These are phyloP conservation scores for Zoanthus sansibaricus DNA, from an alignment of 92 coral and sea anemone species.

Conservation along the genomic window DNA sequence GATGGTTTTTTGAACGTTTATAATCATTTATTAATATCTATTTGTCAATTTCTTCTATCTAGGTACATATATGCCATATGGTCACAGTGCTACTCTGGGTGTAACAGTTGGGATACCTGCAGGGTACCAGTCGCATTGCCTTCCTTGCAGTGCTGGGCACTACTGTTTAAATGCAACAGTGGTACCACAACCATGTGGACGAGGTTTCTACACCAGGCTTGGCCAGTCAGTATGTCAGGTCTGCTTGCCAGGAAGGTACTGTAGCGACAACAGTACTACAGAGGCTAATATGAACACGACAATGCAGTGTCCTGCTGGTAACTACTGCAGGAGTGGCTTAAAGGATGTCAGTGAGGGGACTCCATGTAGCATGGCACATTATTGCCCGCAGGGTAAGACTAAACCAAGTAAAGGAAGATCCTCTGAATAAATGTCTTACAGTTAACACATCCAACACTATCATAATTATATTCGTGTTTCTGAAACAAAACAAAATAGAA, in stretches of 20 bases:
- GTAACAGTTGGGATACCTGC: slow-evolving; percentile 77
- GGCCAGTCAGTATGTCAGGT: slow-evolving; percentile 95
- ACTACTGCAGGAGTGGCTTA: slow-evolving; percentile 85
- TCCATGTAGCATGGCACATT: slow-evolving; percentile 82
- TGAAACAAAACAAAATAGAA: no score
- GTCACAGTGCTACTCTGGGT: slow-evolving; percentile 63
- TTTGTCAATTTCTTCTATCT: not conserved
- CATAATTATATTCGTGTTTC: no score
- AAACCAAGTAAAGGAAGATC: not conserved
- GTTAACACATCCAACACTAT: no score
- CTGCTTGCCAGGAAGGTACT: slow-evolving; percentile 91
- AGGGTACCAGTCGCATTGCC: slow-evolving; percentile 83
- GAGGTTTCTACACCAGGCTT: slow-evolving; percentile 86
- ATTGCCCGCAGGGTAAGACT: slow-evolving; percentile 90
- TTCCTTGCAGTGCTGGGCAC: slow-evolving; percentile 87
- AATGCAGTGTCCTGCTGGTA: slow-evolving; percentile 90
- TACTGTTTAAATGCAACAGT: slow-evolving; percentile 93
- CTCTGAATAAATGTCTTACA: no score
- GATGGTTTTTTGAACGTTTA: no score
- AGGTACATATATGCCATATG: slow-evolving; percentile 98
- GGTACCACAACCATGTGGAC: slow-evolving; percentile 86
- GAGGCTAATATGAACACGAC: slow-evolving; percentile 83
- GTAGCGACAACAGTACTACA: slow-evolving; percentile 89
- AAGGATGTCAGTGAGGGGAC: slow-evolving; percentile 85
- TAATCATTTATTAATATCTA: not conserved